Evolutionary conservation across 2,797 vertebrate genomes (phyloP).

Genomic region (Halcyon chelicuti): DNA sequence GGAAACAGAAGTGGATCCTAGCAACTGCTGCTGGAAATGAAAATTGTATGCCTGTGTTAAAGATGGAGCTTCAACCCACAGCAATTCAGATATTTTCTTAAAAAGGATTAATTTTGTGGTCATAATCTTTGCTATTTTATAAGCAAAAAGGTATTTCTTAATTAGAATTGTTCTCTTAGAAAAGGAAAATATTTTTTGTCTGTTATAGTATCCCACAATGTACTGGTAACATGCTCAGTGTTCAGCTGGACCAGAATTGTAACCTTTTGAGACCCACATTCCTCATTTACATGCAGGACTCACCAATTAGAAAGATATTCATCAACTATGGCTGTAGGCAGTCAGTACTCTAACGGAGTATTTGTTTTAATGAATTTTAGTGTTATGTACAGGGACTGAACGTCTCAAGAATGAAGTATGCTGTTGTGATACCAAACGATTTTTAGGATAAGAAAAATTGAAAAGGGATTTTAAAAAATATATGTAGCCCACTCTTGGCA

Average conservation of each 20-base stretch:
- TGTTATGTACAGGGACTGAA: not conserved
- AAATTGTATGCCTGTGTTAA: constrained; percentile 16
- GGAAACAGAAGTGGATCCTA: constrained; percentile 74
- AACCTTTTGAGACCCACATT: not conserved
- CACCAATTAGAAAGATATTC: not conserved
- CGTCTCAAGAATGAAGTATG: not conserved
- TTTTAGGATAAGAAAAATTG: not conserved
- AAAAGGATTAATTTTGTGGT: not conserved
- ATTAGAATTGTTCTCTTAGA: not conserved
- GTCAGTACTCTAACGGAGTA: not conserved
- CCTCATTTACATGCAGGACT: not conserved
- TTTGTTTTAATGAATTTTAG: not conserved
- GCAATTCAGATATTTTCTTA: not conserved
- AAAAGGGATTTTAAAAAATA: not conserved
- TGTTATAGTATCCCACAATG: not conserved
- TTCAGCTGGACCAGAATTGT: not conserved
- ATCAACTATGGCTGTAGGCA: constrained; percentile 2
- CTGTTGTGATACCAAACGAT: not conserved
- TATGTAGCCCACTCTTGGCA: not conserved
- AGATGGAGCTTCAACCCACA: not conserved
- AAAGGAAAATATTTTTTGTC: not conserved
- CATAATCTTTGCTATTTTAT: not conserved
- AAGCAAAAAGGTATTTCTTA: not conserved
- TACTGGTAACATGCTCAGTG: not conserved
- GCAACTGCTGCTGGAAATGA: constrained; percentile 68